These are phyloP conservation scores for Heliocidaris tuberculata DNA, from an alignment of 35 echinoderm and acorn worm species.

Conservation along the genomic window DNA sequence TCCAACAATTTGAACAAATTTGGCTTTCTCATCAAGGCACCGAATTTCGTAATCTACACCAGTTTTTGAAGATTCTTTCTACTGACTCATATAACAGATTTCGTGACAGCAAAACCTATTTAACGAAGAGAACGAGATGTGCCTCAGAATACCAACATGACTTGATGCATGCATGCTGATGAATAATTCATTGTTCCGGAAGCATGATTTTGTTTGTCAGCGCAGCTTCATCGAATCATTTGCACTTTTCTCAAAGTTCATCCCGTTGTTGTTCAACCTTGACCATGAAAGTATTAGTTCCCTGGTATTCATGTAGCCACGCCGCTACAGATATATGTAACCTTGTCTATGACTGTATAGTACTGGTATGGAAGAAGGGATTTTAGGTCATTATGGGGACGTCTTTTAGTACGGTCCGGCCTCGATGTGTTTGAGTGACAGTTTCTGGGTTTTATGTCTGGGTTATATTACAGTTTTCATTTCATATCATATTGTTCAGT, in stretches of 20 bases:
- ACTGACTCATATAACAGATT: neutral
- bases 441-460: too few species aligned
- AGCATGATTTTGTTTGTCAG: neutral
- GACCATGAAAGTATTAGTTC: neutral
- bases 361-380: neutral
- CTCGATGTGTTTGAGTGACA: too few species aligned
- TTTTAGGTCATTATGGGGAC: neutral
- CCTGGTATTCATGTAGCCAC: too few species aligned
- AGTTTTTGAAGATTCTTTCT: neutral
- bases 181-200: too few species aligned
- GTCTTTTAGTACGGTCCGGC: neutral
- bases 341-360: neutral
- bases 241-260: conserved; percentile 9
- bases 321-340: neutral
- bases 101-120: neutral
- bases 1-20: neutral
- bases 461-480: too few species aligned
- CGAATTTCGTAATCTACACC: neutral
- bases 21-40: neutral
- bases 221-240: neutral
- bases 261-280: neutral
- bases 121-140: neutral
- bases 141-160: too few species aligned
- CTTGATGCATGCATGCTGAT: too few species aligned
- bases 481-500: too few species aligned